Conservation (phyloP, 2,888 invertebrate species). For the Baronia brevicornis region DNA sequence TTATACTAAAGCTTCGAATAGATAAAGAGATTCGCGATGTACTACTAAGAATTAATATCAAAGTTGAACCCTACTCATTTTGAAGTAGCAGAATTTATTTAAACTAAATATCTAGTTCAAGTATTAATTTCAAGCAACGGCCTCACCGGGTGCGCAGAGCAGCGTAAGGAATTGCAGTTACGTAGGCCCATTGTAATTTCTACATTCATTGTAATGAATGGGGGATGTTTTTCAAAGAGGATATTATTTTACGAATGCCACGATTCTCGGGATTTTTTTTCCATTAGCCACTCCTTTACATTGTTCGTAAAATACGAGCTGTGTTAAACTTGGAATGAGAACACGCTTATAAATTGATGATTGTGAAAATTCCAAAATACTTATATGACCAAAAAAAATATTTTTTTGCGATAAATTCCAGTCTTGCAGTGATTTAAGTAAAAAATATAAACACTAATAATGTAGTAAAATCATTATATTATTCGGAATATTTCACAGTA, state of each 20-base stretch:
- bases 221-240: slow-evolving; percentile 26
- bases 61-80: too few relatives aligned
- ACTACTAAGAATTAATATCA: too few relatives aligned
- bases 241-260: slow-evolving; percentile 25
- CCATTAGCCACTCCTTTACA: slow-evolving; percentile 21
- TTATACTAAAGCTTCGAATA: too few relatives aligned
- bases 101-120: too few relatives aligned
- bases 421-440: too few relatives aligned
- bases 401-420: too few relatives aligned
- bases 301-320: slow-evolving; percentile 18
- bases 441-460: too few relatives aligned
- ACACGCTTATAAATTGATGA: slow-evolving; percentile 5
- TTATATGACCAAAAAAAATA: neutral
- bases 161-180: slow-evolving; percentile 29
- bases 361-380: slow-evolving; percentile 5
- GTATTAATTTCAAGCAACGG: too few relatives aligned
- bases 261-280: slow-evolving; percentile 22
- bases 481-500: too few relatives aligned
- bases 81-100: too few relatives aligned
- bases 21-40: too few relatives aligned
- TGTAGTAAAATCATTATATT: too few relatives aligned
- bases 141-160: slow-evolving; percentile 10
- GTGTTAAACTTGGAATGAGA: slow-evolving; percentile 10
- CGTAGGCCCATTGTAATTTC: slow-evolving; percentile 22
- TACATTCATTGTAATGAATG: slow-evolving; percentile 26